Conservation (phyloP, 92 coral and sea anemone genomes). For the Epizoanthus rinbou region DNA sequence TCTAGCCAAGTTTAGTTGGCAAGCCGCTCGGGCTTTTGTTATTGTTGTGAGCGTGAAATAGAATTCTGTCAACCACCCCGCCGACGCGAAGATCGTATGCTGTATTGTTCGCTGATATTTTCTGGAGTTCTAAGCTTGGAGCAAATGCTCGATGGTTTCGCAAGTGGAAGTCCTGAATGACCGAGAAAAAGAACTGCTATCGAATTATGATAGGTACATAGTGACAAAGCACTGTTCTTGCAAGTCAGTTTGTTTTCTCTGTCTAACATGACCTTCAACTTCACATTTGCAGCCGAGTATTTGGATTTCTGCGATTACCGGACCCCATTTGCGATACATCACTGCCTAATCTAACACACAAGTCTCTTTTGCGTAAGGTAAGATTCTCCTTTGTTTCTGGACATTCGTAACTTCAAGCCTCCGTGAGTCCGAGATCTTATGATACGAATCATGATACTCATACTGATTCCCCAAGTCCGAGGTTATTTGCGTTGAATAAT, state of each 20-base stretch:
- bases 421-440: not conserved
- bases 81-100: conserved; percentile 30
- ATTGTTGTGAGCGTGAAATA: conserved; percentile 80
- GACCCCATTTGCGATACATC: conserved; percentile 96
- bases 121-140: conserved; percentile 74
- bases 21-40: conserved; percentile 75
- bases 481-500: conserved; percentile 1
- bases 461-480: not conserved
- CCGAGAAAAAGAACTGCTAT: conserved; percentile 96
- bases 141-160: conserved; percentile 98
- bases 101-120: conserved; percentile 37
- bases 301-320: conserved; percentile 96
- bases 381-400: conserved; percentile 33
- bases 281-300: conserved; percentile 86
- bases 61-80: conserved; percentile 51
- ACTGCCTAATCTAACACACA: conserved; percentile 91
- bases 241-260: conserved; percentile 36
- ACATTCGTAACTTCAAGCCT: not conserved
- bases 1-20: conserved; percentile 46
- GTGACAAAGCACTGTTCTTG: conserved; percentile 40
- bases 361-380: conserved; percentile 91
- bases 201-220: conserved; percentile 95
- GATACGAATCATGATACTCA: not conserved
- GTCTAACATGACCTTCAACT: conserved; percentile 41
- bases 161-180: conserved; percentile 99